A percentile compares a stretch with the other conserved stretches of the same genome.
phyloP scores from a whole-genome alignment of 1,140 invertebrate genomes.

The Drosophila aff. region DNA sequence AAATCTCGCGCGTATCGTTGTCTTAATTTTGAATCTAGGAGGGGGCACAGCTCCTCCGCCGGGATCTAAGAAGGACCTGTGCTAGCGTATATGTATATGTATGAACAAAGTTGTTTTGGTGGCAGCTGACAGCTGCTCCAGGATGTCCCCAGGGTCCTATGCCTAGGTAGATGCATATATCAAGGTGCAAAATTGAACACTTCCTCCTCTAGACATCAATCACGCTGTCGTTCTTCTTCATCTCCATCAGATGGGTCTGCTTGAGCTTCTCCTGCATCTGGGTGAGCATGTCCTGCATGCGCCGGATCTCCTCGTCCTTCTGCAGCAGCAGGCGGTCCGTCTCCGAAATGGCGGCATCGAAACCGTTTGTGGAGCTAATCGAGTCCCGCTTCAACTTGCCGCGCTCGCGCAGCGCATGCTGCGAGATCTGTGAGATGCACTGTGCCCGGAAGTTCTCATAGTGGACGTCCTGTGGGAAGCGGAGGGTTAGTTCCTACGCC shows the following conservation, averaged over 20 bases:
- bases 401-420: constrained; percentile 92
- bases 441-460: constrained; percentile 98
- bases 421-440: constrained; percentile 95
- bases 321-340: constrained; percentile 94
- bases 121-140: constrained; percentile 42
- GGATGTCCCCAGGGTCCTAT: constrained; percentile 26
- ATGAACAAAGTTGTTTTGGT: constrained; percentile 69
- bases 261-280: constrained; percentile 99
- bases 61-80: constrained; percentile 17
- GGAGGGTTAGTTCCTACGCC: not conserved
- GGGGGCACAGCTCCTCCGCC: not conserved
- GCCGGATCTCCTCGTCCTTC: constrained; percentile 97
- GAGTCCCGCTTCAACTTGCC: constrained; percentile 95
- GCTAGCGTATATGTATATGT: constrained; percentile 58
- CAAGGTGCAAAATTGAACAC: constrained; percentile 69
- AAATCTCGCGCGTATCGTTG: constrained; percentile 23
- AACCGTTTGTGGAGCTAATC: constrained; percentile 89
- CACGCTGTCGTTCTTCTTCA: constrained; percentile 91
- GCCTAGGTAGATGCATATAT: constrained; percentile 40
- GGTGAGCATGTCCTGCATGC: constrained; percentile 98
- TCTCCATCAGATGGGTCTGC: constrained; percentile 88
- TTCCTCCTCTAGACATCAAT: constrained; percentile 89
- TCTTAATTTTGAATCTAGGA: constrained; percentile 25
- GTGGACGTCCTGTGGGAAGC: constrained; percentile 91
- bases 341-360: constrained; percentile 92